Base-by-base conservation (phyloP, 2,113 vertebrate species). In the Cariama cristata region DNA sequence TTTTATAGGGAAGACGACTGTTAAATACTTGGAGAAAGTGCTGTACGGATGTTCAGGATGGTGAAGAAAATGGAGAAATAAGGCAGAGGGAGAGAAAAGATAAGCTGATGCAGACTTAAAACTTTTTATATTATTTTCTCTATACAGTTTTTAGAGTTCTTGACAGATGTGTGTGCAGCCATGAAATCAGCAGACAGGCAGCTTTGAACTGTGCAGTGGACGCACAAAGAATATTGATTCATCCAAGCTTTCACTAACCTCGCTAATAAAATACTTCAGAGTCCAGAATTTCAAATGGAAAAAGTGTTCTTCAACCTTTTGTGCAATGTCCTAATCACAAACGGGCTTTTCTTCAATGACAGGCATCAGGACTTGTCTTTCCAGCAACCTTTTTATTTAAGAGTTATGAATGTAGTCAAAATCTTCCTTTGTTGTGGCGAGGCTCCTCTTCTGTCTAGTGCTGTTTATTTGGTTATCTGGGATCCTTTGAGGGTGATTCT, bases 191-290 rank as follows among this genome's bases (percentile, higher is more conserved):
- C 66, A 85, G 91, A 58, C 56, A 42, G 86, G 58, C 88, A 73
- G 84, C 94, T 95, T 90, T 93, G 91, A 94, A 69, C 91, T 69
- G 83, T 47, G 77, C 32, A 42, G 45, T 28, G 73, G 53, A 69
- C 8, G 21, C 58, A 49, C 45, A 76, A 30, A 69, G 94, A 91
- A 96, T 94, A 87, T 79, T 66, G 84, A 95, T 95, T 93, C 30
- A n/a, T 28, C 20, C 27, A 44, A 81, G 83, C 76, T 96, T 93
- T 96, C 44, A 16, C 80, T 94, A 75, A 84, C 86, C 62, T 87
- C 26, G 60, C n/a, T 75, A 79, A 72, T 89, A 75, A 86, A 95
- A 49, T 60, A 72, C 49, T 60, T 77, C 33, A n/a, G 85, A 79
- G 73, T 53, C 69, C 35, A 68, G 83, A 58, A 81, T 87, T 96